These are phyloP conservation scores for Napeogenes sylphis DNA, from an alignment of 2,888 invertebrate genomes.

Conservation along the genomic window DNA sequence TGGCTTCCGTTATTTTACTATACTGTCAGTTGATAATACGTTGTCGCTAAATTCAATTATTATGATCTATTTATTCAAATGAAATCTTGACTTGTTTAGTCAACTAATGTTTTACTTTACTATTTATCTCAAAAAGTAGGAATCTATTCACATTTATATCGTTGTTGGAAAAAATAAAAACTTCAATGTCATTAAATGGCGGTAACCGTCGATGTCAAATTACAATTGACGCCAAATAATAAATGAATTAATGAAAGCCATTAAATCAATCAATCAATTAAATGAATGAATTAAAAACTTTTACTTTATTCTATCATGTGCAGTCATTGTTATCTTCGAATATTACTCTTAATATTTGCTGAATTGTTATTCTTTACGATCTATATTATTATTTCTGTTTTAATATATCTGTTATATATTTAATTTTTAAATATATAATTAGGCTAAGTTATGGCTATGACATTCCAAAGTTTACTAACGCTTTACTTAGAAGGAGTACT, in stretches of 20 bases:
- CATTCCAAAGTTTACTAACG: slow-evolving; percentile 56
- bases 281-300: not conserved
- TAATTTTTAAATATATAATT: slow-evolving; percentile 64
- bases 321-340: slow-evolving; percentile 5
- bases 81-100: no score
- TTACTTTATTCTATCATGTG: not conserved
- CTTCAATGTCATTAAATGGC: no score
- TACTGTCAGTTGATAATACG: not conserved
- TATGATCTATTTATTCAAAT: no score
- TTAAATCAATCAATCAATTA: not conserved
- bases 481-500: slow-evolving; percentile 29
- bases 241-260: not conserved
- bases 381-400: slow-evolving; percentile 4
- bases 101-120: no score
- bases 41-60: not conserved
- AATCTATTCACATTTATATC: no score
- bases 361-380: not conserved
- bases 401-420: slow-evolving; percentile 53
- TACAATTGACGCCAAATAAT: no score
- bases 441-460: slow-evolving; percentile 66
- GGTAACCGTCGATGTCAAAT: no score
- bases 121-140: no score
- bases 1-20: not conserved
- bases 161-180: no score
- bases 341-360: not conserved